Base-by-base conservation (phyloP, 2,888 invertebrate genomes). In the Orthosia incerta region DNA sequence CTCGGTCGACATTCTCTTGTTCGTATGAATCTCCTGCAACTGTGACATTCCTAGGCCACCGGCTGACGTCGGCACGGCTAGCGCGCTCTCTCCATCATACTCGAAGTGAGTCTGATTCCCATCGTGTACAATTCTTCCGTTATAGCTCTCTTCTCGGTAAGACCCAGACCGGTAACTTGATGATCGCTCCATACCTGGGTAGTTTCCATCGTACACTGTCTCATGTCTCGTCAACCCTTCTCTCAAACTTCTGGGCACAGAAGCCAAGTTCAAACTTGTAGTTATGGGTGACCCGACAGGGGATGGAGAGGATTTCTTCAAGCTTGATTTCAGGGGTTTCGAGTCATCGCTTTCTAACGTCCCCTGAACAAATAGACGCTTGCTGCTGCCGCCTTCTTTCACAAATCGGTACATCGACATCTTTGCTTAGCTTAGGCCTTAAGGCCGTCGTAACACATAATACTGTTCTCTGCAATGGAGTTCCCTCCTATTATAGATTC, bases 351-450 rank as follows among this genome's bases (percentile, higher is more conserved):
- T 96, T 90, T 97, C 97, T 46, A 97, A 95, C 39, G 97, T 97
- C 59, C 97, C 98, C 93, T 98, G 98, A 86, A 98, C 97, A 94
- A 98, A 98, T 79, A 98, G 97, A 78, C 98, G 97, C 91, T 97
- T 97, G 88, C 97, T 96, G 87, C 94, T 93, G 79, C 91, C 91
- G 79, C 91, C 91, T 92, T 98, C 98, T 94, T 98, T 98, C 83
- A 98, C 97, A 94, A 98, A 98, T 92, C 98, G 97, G 93, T 98
- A 98, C 97, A 98, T 98, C 87, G 97, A 97, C 97, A 97, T 97
- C 87, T 84, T 93, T 84, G 89, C 89, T 92, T 89, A 90, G 89
- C 88, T 87, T 88, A 85, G 91, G 91, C 93, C 93, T 92, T 91
- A 88, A 86, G 92, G 93, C 92, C 91, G 85, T 81, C 80, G 88